These are phyloP conservation scores for Taenaris catops DNA, from an alignment of 2,888 invertebrate genomes.

Conservation along the genomic window DNA sequence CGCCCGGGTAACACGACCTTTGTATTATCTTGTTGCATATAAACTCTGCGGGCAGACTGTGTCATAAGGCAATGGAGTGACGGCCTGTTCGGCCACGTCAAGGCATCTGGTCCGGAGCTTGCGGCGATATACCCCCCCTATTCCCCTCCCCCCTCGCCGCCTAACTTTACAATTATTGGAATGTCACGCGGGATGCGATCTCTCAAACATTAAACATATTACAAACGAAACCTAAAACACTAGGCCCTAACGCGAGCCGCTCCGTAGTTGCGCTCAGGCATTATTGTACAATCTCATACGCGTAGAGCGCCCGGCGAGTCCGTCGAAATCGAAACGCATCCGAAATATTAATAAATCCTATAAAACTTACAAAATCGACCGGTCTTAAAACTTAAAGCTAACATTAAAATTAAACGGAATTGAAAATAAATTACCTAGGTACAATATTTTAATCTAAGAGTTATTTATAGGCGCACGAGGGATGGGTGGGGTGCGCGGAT, in stretches of 20 bases:
- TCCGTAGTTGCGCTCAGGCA: constrained; percentile 54
- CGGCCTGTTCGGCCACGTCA: constrained; percentile 42
- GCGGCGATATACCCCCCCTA: constrained; percentile 33
- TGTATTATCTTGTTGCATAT: constrained; percentile 78
- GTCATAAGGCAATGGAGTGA: constrained; percentile 76
- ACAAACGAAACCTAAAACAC: constrained; percentile 63
- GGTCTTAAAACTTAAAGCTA: constrained; percentile 75
- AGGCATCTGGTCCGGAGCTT: constrained; percentile 59
- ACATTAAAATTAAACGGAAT: constrained; percentile 79
- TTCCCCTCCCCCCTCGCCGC: constrained; percentile 41
- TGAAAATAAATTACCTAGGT: constrained; percentile 81
- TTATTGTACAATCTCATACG: constrained; percentile 61
- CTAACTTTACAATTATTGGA: constrained; percentile 70
- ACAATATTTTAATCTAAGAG: constrained; percentile 78
- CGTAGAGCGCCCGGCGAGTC: constrained; percentile 44
- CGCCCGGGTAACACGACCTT: constrained; percentile 79
- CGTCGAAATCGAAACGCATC: constrained; percentile 52
- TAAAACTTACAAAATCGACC: constrained; percentile 80
- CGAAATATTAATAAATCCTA: constrained; percentile 53
- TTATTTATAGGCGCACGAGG: constrained; percentile 73
- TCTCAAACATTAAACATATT: constrained; percentile 56
- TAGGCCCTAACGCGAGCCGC: constrained; percentile 52
- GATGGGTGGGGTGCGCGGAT: constrained; percentile 52
- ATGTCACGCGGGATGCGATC: constrained; percentile 76
- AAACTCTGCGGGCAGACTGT: constrained; percentile 80